phyloP scores from a whole-genome alignment of 2,113 vertebrate species.

The Pan paniscus region DNA sequence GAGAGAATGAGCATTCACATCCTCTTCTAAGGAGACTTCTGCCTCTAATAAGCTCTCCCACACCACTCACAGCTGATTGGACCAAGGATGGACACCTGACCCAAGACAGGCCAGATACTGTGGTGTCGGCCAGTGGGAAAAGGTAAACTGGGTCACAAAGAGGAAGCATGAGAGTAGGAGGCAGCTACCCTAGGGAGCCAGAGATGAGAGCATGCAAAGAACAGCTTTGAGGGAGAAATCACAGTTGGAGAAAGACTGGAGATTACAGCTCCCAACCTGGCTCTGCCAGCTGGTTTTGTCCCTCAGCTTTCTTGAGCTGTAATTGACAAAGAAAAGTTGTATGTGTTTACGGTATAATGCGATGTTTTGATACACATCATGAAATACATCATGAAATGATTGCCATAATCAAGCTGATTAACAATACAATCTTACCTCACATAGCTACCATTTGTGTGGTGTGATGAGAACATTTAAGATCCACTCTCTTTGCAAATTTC shows the following conservation, averaged over 20 bases:
- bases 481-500: not conserved
- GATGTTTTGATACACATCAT: not conserved
- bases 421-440: not conserved
- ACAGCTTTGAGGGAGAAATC: not conserved
- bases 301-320: not conserved
- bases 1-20: not conserved
- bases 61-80: not conserved
- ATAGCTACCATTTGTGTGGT: not conserved
- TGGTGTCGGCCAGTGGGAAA: not conserved
- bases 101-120: not conserved
- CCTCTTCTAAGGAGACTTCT: not conserved
- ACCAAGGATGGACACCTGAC: not conserved
- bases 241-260: not conserved
- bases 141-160: not conserved
- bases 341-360: not conserved
- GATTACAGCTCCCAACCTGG: not conserved
- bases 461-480: not conserved
- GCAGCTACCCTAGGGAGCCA: not conserved
- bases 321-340: not conserved
- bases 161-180: not conserved
- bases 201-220: not conserved
- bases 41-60: not conserved
- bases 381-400: not conserved
- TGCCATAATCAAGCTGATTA: not conserved
- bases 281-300: not conserved